Evolutionary conservation across 2,888 invertebrate species (phyloP).

Genomic region (Imbricaverruca yamaguchii): DNA sequence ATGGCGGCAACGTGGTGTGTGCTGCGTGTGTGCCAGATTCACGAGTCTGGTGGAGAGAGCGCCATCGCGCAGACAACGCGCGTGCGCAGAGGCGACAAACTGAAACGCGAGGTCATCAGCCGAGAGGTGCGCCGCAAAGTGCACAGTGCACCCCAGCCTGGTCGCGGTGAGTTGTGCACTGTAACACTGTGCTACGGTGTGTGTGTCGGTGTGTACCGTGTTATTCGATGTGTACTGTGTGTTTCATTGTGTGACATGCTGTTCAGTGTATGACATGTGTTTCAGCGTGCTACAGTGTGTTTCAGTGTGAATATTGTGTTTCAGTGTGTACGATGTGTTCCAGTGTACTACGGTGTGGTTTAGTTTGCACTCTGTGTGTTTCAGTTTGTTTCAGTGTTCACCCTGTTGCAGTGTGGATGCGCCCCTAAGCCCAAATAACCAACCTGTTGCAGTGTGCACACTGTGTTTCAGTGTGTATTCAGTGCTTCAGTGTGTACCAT

Average conservation of each 20-base stretch:
- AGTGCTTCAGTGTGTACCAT: no score
- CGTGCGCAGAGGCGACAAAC: neutral
- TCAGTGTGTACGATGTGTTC: neutral
- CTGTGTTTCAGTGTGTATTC: no score
- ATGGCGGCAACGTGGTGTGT: neutral
- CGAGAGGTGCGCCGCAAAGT: constrained; percentile 8
- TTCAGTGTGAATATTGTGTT: neutral
- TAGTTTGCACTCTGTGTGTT: no score
- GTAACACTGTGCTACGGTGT: no score
- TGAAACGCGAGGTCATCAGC: neutral
- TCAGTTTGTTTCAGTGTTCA: no score
- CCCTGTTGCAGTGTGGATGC: no score
- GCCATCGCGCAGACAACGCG: neutral
- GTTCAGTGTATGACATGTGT: neutral
- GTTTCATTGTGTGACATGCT: neutral
- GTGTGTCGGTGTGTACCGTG: no score
- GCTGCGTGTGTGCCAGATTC: neutral
- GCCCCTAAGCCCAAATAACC: no score
- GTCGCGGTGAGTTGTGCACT: neutral
- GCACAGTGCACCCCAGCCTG: neutral
- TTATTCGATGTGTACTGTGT: neutral
- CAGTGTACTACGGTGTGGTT: no score
- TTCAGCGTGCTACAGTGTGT: neutral
- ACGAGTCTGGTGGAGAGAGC: constrained; percentile 5
- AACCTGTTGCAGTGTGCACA: no score